Percentiles rank a stretch among this genome's conserved stretches.
phyloP scores from a whole-genome alignment of 2,888 invertebrate species.

The Rotaria sp. region DNA sequence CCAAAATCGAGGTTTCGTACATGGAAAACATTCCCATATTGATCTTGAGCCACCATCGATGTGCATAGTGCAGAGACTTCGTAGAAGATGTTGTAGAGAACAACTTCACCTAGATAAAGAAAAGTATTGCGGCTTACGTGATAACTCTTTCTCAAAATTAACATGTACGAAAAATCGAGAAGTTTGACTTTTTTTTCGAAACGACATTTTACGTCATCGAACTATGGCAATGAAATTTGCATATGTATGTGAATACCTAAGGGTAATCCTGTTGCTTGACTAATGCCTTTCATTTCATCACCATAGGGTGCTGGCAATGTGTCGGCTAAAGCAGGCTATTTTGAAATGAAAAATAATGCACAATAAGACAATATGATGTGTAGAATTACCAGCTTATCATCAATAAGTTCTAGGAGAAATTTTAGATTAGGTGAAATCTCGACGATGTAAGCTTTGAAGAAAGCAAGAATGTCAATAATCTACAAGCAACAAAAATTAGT shows the following conservation, averaged over 20 bases:
- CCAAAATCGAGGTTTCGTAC: slow-evolving; percentile 62
- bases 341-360: not conserved
- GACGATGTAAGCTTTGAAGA: slow-evolving; percentile 50
- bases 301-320: slow-evolving; percentile 56
- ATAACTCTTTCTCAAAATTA: no score
- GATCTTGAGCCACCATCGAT: slow-evolving; percentile 58
- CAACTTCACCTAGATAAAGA: slow-evolving; percentile 54
- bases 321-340: slow-evolving; percentile 46
- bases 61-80: slow-evolving; percentile 61
- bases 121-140: no score
- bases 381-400: slow-evolving; percentile 49
- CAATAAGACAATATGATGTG: not conserved
- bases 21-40: slow-evolving; percentile 56
- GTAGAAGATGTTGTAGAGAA: slow-evolving; percentile 61
- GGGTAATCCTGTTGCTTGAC: slow-evolving; percentile 51
- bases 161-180: no score
- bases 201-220: no score
- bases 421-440: slow-evolving; percentile 47
- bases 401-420: slow-evolving; percentile 49
- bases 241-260: no score
- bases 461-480: slow-evolving; percentile 49
- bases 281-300: slow-evolving; percentile 57
- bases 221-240: no score
- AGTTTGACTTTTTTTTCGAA: no score
- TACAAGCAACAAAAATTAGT: slow-evolving; percentile 42